phyloP scores from a whole-genome alignment of 2,113 vertebrate genomes.

The Octodon degus region DNA sequence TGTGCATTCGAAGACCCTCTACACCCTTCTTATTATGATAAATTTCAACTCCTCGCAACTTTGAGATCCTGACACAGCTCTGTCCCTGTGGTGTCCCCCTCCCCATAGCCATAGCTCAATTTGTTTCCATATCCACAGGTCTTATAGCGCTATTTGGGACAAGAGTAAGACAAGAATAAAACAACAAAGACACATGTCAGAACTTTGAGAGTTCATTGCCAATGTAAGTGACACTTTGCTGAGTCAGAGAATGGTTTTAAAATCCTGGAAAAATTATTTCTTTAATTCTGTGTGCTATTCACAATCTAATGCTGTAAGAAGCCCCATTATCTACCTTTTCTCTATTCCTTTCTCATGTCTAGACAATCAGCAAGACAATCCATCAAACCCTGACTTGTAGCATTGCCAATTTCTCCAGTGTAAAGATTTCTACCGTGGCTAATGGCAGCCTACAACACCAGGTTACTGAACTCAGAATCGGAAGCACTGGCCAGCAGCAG shows the following conservation, averaged over 20 bases:
- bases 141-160: not conserved
- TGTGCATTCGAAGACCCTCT: not conserved
- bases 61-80: not conserved
- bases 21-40: not conserved
- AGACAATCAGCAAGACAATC: not conserved
- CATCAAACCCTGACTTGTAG: not conserved
- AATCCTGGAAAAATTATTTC: not conserved
- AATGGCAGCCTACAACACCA: not conserved
- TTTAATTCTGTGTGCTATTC: not conserved
- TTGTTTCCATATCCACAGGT: not conserved
- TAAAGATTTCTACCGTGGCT: not conserved
- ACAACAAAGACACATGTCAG: not conserved
- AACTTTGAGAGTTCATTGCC: not conserved
- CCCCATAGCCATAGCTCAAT: not conserved
- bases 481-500: not conserved
- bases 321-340: not conserved
- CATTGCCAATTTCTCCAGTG: not conserved
- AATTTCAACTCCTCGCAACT: not conserved
- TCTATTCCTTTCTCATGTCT: not conserved
- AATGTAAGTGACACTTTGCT: conserved; percentile 11
- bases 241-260: conserved; percentile 2
- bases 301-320: not conserved
- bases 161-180: conserved; percentile 15
- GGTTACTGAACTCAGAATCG: not conserved
- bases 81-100: rapidly evolving